phyloP scores from a whole-genome alignment of 2,797 vertebrate genomes.

The Urocyon cinereoargenteus region DNA sequence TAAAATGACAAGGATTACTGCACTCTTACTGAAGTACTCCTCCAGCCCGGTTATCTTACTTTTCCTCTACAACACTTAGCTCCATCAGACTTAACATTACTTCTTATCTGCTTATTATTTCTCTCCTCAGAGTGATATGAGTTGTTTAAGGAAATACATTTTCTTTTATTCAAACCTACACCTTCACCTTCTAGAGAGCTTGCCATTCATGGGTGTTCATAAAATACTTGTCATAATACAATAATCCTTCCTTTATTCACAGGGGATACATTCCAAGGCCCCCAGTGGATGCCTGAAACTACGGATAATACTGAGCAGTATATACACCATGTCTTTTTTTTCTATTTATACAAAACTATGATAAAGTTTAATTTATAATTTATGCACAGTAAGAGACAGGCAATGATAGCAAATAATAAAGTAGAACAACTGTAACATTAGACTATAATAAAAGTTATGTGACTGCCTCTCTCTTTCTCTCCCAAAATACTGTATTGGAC shows the following conservation, averaged over 20 bases:
- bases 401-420: background rate
- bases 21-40: background rate
- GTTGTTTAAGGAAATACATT: background rate
- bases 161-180: background rate
- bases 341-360: background rate
- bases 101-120: background rate
- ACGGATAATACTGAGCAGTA: background rate
- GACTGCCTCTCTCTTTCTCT: background rate
- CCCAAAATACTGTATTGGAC: background rate
- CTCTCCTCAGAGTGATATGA: background rate
- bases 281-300: background rate
- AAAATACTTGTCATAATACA: conserved; percentile 34
- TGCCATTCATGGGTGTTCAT: background rate
- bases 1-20: background rate
- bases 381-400: background rate
- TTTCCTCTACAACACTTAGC: background rate
- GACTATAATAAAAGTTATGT: background rate
- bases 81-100: background rate
- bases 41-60: background rate
- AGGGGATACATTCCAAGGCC: background rate
- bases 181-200: background rate
- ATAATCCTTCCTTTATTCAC: background rate
- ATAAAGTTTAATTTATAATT: background rate
- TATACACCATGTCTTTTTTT: background rate
- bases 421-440: background rate